A percentile compares a stretch with the other conserved stretches of the same genome.
These are phyloP conservation scores for Panthera leo DNA, from an alignment of 2,113 vertebrate species.

Conservation along the genomic window DNA sequence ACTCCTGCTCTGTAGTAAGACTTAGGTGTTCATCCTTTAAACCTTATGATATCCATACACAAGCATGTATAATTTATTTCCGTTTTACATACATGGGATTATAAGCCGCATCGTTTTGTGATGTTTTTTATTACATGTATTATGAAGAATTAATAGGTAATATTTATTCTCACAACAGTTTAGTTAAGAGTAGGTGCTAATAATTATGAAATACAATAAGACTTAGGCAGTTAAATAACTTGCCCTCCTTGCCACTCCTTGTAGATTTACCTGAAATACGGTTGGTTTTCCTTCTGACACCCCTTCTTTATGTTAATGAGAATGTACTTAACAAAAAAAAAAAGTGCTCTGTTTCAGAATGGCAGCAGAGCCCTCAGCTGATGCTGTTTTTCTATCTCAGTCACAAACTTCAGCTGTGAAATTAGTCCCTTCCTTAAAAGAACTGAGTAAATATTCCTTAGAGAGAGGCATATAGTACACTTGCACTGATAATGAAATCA, in stretches of 20 bases:
- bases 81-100: neutral
- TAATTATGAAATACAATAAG: neutral
- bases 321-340: neutral
- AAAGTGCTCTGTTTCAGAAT: constrained; percentile 10
- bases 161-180: neutral
- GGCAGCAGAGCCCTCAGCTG: neutral
- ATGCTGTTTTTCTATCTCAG: constrained; percentile 24
- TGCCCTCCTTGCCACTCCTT: neutral
- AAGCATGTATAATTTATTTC: neutral
- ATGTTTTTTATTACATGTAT: neutral
- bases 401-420: constrained; percentile 5
- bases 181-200: neutral
- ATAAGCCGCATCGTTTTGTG: neutral
- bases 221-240: neutral
- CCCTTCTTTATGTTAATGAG: neutral
- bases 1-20: neutral
- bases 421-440: constrained; percentile 36
- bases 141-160: neutral
- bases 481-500: constrained; percentile 29
- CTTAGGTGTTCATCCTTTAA: neutral
- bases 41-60: neutral
- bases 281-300: neutral
- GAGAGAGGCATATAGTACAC: neutral
- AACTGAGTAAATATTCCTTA: constrained; percentile 29
- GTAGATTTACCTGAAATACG: neutral